Evolutionary conservation across 2,113 vertebrate genomes (phyloP), one percentile per base, ranked within the genome.

Genomic region (Ibidorhyncha struthersii): DNA sequence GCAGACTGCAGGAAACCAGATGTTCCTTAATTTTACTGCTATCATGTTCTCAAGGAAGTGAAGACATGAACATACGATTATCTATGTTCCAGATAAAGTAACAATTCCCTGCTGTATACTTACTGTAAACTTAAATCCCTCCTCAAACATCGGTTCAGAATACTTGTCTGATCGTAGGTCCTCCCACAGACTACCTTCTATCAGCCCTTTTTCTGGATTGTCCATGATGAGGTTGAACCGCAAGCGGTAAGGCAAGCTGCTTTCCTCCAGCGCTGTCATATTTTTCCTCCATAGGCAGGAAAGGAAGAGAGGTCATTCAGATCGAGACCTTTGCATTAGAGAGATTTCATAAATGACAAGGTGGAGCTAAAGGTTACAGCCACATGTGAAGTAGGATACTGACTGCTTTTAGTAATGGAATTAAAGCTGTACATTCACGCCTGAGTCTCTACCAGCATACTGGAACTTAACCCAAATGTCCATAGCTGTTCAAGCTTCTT

Each of bases 1-100:
- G 30, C 45, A 89, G 76, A 70, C 10, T 91, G 65, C n/a, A 81
- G 55, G 65, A 95, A 92, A 89, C 16, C 69, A 86, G 69, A 74
- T 86, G 52, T 89, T 87, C 20, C 15, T 82, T 73, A 30, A 47
- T 67, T 86, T 79, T 89, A 78, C 21, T 67, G 26, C 52, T 74
- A 61, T 23, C 25, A 2, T 19, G 18, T 50, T 87, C 86, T 86
- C 80, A 86, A 59, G 52, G 76, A 85, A 82, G 61, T 71, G 17
- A 85, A 79, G 52, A 62, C 30, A 58, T 66, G 45, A 84, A n/a
- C 21, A 43, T 55, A 40, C 40, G 56, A 79, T 72, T 70, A 71
- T 47, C 58, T 70, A 15, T 0, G 0, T 74, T 91, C 32, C 65
- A 91, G 72, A 71, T 63, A 84, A 80, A 89, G 73, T 17, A 91